A percentile compares a stretch with the other conserved stretches of the same genome.
These are phyloP conservation scores for Azemiops feae DNA, from an alignment of 2,113 vertebrate species.

Conservation along the genomic window DNA sequence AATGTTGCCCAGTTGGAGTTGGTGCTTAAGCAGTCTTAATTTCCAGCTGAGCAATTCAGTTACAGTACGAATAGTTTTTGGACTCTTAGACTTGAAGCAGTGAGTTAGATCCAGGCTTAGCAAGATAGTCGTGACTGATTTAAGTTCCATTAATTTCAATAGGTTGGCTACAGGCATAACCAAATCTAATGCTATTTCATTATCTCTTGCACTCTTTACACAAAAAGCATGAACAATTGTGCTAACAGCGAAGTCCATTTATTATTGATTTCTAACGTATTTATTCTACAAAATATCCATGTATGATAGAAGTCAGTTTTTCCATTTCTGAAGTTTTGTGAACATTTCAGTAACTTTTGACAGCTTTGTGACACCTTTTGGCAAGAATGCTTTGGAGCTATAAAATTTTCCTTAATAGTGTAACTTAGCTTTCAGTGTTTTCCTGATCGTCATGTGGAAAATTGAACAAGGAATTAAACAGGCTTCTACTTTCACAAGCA, in stretches of 20 bases:
- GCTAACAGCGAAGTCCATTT: background rate
- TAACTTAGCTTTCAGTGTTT: background rate
- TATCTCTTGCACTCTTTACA: background rate
- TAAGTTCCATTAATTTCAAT: background rate
- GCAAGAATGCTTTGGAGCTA: background rate
- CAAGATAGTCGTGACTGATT: background rate
- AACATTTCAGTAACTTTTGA: background rate
- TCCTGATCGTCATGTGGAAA: background rate
- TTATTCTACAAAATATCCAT: background rate
- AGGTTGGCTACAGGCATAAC: background rate
- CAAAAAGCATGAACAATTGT: background rate
- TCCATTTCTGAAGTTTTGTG: background rate
- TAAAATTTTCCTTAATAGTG: background rate
- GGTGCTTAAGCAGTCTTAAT: constrained; percentile 4
- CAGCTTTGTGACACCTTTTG: background rate
- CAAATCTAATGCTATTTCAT: background rate
- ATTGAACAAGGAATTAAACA: background rate
- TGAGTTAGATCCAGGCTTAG: background rate
- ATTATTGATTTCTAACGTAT: background rate
- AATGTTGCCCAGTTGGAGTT: background rate
- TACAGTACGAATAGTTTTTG: background rate
- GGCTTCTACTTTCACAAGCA: background rate
- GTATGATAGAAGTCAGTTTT: background rate
- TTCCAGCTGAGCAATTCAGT: constrained; percentile 14
- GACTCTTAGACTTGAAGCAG: background rate